These are phyloP conservation scores for Brienomyrus longianalis DNA, from an alignment of 2,113 vertebrate genomes.

Conservation along the genomic window DNA sequence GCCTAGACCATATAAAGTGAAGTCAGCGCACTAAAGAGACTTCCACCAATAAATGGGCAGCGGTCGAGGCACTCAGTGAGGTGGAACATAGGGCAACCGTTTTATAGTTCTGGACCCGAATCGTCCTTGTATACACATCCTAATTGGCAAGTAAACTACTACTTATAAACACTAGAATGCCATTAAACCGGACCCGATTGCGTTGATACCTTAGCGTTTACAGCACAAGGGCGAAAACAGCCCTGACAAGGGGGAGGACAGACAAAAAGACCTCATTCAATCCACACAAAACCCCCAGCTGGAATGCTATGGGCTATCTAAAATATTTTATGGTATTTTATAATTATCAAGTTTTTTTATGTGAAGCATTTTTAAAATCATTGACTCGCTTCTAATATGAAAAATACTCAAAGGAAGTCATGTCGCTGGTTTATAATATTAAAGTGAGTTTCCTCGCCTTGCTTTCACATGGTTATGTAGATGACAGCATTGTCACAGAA, in stretches of 20 bases:
- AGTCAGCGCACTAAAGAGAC: background rate
- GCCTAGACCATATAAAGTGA: background rate
- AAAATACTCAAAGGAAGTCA: background rate
- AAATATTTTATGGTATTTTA: background rate
- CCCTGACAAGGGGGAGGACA: background rate
- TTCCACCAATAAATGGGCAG: background rate
- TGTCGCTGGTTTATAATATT: background rate
- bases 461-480: background rate
- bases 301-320: background rate
- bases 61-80: background rate
- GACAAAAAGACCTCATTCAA: background rate
- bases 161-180: background rate
- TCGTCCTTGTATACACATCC: background rate
- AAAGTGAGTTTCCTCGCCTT: background rate
- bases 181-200: background rate
- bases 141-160: slow-evolving; percentile 6
- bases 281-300: background rate
- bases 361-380: background rate
- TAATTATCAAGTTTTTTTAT: background rate
- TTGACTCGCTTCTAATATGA: background rate
- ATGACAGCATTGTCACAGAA: background rate
- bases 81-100: background rate
- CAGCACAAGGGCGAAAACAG: background rate
- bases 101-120: background rate
- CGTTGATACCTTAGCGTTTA: background rate